Base-by-base conservation (phyloP, 1,140 invertebrate species). In the Pseudachorutes palmiensis region DNA sequence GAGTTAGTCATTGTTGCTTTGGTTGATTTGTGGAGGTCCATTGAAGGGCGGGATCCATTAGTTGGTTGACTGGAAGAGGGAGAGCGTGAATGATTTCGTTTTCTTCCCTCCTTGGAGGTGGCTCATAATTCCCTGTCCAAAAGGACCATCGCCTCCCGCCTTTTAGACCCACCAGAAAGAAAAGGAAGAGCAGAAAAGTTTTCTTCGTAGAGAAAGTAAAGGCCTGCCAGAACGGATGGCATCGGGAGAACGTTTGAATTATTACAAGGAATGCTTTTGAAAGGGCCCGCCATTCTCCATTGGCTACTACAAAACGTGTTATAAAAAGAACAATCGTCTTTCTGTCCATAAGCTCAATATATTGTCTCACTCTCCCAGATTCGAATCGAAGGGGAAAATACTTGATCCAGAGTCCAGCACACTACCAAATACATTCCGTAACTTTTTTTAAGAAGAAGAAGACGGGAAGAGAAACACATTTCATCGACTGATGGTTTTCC, bases 231-330 rank as follows among this genome's bases (percentile, higher is more conserved):
- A 29, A 31, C 57, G 57, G 58, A 67, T 68, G 64, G 62, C 33
- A 66, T 59, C 63, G 64, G 70, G 63, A 69, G 67, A 65, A 64
- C 12, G 61, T 67, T 67, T 73, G 72, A 73, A 73, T 73, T 73
- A 73, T 73, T 69, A 64, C 69, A 73, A 64, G 30, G 69, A 71
- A 71, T 71, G 72, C 64, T 68, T 71, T 68, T 71, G 69, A 73
- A 70, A 71, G 69, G 72, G 67, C 64, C 64, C 62, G 66, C 68
- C n/a, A n/a, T n/a, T n/a, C n/a, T 68, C 70, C 67, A 60, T 68
- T 64, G 66, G 64, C n/a, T n/a, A n/a, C 19, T 48, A 48, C 45
- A 66, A 68, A 71, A 29, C 32, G 65, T 49, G 36, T 45, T 45
- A 51, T 63, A 70, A 69, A 73, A 68, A 70, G 71, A 70, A 70